Conservation (phyloP, 2,113 vertebrate genomes). For the Leptocoma aspasia region DNA sequence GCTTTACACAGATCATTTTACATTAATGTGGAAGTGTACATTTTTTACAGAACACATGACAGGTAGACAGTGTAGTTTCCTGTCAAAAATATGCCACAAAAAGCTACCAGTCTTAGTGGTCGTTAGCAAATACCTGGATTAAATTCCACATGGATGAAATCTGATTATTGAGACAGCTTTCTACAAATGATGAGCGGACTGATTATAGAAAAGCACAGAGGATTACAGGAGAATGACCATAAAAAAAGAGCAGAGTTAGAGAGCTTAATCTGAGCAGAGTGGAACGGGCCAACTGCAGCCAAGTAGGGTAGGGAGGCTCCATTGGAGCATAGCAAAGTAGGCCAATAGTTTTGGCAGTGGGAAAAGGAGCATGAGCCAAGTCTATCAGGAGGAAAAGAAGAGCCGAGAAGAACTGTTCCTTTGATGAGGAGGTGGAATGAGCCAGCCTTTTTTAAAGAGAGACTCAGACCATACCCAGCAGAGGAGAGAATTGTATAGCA, state of each 20-base stretch:
- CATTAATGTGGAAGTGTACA: neutral
- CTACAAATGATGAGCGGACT: slow-evolving; percentile 6
- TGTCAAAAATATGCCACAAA: neutral
- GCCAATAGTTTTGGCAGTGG: slow-evolving; percentile 32
- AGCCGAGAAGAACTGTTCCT: slow-evolving; percentile 16
- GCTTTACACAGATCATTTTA: neutral
- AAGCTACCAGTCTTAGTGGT: neutral
- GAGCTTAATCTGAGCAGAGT: slow-evolving; percentile 29
- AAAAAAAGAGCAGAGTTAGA: slow-evolving; percentile 1
- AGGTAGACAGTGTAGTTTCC: neutral
- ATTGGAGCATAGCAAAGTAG: slow-evolving; percentile 17
- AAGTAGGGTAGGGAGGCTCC: slow-evolving; percentile 29
- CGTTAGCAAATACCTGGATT: slow-evolving; percentile 48
- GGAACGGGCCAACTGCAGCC: slow-evolving; percentile 12
- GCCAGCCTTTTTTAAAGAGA: slow-evolving; percentile 2
- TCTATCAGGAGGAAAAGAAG: slow-evolving; percentile 4
- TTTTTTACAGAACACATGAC: neutral
- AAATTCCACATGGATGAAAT: neutral
- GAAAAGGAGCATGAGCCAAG: slow-evolving; percentile 1
- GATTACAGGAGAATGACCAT: neutral
- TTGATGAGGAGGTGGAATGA: slow-evolving; percentile 25
- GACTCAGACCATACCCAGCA: neutral
- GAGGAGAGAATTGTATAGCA: neutral
- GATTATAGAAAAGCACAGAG: slow-evolving; percentile 19
- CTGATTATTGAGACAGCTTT: slow-evolving; percentile 30